Percentiles rank a stretch among this genome's conserved stretches.
These are phyloP conservation scores for Steatornis caripensis DNA, from an alignment of 2,113 vertebrate species.

Conservation along the genomic window DNA sequence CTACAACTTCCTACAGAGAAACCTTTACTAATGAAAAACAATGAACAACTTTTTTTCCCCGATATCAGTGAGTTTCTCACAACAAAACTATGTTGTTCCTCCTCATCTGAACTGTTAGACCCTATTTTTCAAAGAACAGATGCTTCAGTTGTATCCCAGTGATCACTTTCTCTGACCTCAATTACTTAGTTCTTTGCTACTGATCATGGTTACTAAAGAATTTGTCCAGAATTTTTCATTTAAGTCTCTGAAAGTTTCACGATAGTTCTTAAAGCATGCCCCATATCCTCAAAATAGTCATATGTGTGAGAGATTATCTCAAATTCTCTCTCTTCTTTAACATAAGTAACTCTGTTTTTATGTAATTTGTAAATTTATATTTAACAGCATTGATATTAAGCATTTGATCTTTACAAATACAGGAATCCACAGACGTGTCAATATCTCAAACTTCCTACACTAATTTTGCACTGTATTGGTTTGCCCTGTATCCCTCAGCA, in stretches of 20 bases:
- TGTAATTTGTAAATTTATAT: not conserved
- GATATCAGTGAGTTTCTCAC: not conserved
- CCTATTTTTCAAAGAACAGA: not conserved
- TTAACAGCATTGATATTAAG: not conserved
- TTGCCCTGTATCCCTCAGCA: not conserved
- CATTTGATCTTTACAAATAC: not conserved
- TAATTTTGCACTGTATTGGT: not conserved
- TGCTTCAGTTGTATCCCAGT: not conserved
- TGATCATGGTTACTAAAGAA: not conserved
- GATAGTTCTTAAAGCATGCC: not conserved
- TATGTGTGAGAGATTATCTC: too few relatives aligned
- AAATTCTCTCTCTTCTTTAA: not conserved
- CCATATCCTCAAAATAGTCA: not conserved
- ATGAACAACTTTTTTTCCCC: not conserved
- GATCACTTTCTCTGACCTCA: not conserved
- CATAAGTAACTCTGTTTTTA: too few relatives aligned
- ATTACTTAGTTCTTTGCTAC: not conserved
- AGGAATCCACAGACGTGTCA: not conserved
- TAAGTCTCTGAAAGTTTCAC: not conserved
- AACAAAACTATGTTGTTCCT: not conserved
- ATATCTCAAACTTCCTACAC: not conserved
- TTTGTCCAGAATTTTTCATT: not conserved
- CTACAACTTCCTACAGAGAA: not conserved
- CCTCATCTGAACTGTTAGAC: not conserved
- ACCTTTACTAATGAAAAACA: not conserved